Base-by-base conservation (phyloP, 2,113 vertebrate species). In the Micromys minutus region DNA sequence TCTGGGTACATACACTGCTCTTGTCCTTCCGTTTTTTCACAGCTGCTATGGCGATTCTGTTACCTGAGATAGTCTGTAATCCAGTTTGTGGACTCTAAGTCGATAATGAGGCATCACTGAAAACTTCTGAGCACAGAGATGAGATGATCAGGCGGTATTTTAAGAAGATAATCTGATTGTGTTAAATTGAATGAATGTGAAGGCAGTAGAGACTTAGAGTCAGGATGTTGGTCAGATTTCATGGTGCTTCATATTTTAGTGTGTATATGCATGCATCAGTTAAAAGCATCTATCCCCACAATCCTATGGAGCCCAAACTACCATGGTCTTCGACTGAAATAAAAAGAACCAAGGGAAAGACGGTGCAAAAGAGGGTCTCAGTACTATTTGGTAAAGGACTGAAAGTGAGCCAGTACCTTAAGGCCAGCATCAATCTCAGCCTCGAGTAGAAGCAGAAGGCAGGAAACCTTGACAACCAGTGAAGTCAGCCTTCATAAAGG, bases 131-230 rank as follows among this genome's bases (percentile, higher is more conserved):
- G 59, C 42, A 39, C 2, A 92, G 24, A 93, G 57, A 84, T 90
- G 72, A 90, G 69, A 59, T 80, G 50, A 65, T 84, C 22, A 63
- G 52, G 21, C 17, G 17, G 19, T 69, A 87, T 71, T 71, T 95
- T 93, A 93, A 85, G 67, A 93, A 94, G 47, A 86, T 89, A 94
- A 93, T 67, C 50, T 79, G 29, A 79, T 11, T 67, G 65, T 24
- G 2, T 86, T 89, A 90, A 95, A 50, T 15, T 76, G 85, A 84
- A 91, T 90, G 11, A 36, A 92, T 81, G 17, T 79, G 36, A 90
- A 39, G 13, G 29, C 47, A 3, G 72, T 76, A 36, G 59, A 90
- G 39, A 75, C 4, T 21, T 69, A 39, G 50, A 39, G 19, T 45
- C 19, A 76, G 39, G 16, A 89, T 75, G 19, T 92, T 85, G 3